Evolutionary conservation across 2,888 invertebrate genomes (phyloP), one percentile per base, ranked within the genome.

Genomic region (Eupithecia subfuscata): DNA sequence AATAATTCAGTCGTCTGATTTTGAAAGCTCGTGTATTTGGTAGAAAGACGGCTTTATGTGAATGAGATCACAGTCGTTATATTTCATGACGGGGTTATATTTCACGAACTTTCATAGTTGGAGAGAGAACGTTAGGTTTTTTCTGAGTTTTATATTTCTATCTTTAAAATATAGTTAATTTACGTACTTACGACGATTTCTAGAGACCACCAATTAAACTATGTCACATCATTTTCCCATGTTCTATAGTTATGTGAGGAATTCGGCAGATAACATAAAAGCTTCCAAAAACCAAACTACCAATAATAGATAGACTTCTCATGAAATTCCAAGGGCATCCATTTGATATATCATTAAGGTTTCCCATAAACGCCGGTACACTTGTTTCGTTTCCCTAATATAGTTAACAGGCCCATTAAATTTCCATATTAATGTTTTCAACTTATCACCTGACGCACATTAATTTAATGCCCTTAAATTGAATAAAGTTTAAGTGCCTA

Each of bases 331-430:
- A 79, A 81, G 76, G 81, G 72, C 76, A 78, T 79, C 75, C 79
- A 78, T 73, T 82, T 84, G 76, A 79, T 81, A 56, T 56, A 72
- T 75, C 79, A 73, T 75, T 78, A 83, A 82, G 80, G 84, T 71
- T 75, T 72, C 69, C 78, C 74, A 75, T 81, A 81, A 77, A 45
- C 79, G 77, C 71, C 5, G 30, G 63, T 73, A 73, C 67, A 70
- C 73, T 79, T 76, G 79, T 83, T 79, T 82, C 74, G 76, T 77
- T n/a, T 71, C 78, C 81, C 80, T 79, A 80, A 82, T 83, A 81
- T 68, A 79, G 75, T 76, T 72, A 79, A 78, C 37, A 75, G 73
- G 71, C 69, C 40, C 75, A 77, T 73, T 69, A 78, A 80, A 82
- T 82, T 80, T 80, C 75, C 82, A 82, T 82, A 82, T 81, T 74